Evolutionary conservation across 1,140 invertebrate species (phyloP).

Genomic region (Cylas formicarius): DNA sequence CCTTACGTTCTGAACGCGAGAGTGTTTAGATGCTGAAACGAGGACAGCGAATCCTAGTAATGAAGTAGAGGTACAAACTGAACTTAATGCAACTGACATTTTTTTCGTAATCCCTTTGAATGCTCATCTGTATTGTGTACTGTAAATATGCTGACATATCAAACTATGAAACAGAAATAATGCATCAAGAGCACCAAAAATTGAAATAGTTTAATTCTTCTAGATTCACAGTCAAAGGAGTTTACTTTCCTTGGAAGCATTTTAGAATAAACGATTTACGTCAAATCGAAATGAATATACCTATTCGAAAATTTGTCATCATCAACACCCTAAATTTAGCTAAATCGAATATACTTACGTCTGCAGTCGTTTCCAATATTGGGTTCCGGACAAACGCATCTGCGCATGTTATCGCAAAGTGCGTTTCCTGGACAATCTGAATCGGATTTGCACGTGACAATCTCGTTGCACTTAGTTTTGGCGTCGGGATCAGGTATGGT

Average conservation of each 20-base stretch:
- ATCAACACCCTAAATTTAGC: not conserved
- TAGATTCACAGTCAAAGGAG: too few relatives aligned
- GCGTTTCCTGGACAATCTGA: slow-evolving; percentile 83
- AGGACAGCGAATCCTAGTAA: slow-evolving; percentile 9
- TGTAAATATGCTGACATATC: too few relatives aligned
- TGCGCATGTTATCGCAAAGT: slow-evolving; percentile 67
- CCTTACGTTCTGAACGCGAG: slow-evolving; percentile 3
- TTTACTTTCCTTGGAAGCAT: too few relatives aligned
- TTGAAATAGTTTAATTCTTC: too few relatives aligned
- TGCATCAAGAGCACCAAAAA: too few relatives aligned
- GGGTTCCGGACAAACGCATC: slow-evolving; percentile 82
- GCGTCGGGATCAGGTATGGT: slow-evolving; percentile 77
- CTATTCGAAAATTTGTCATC: too few relatives aligned
- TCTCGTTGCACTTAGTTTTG: slow-evolving; percentile 65
- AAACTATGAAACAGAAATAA: not conserved
- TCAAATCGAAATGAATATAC: too few relatives aligned
- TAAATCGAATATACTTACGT: slow-evolving; percentile 52
- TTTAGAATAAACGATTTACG: too few relatives aligned
- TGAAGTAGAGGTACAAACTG: too few relatives aligned
- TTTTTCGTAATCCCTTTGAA: too few relatives aligned
- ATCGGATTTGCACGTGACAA: slow-evolving; percentile 66
- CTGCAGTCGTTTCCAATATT: slow-evolving; percentile 86
- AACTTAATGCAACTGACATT: not conserved
- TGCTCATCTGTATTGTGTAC: too few relatives aligned
- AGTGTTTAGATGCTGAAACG: slow-evolving; percentile 25